Evolutionary conservation across 1,140 invertebrate genomes (phyloP), one percentile per base, ranked within the genome.

Genomic region (Meloidogyne exigua): DNA sequence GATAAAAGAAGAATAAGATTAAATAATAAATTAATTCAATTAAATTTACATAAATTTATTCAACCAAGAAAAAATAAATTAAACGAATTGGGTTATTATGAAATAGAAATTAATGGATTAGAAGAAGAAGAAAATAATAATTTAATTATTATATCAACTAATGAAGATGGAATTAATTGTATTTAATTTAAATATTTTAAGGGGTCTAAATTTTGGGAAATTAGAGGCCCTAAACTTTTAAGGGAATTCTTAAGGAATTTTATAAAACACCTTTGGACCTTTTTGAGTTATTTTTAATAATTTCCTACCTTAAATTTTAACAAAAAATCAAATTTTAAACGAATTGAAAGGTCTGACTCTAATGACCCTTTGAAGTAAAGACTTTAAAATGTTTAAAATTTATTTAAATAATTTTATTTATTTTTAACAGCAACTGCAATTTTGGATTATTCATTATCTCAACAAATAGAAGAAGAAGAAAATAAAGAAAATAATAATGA

Each of bases 21-120:
- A 15, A 7, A 57, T 5, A 13, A 49, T 15, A 49, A 15, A 57
- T n/a, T n/a, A 57, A 57, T 57, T 57, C 49, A 57, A 57, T 7
- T n/a, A 57, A 57, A 57, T 57, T 57, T 57, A 57, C 49, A 57
- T 57, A 57, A 57, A 57, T 57, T 57, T n/a, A 57, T 57, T 57
- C 5, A n/a, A n/a, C 49, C 49, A 57, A 57, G n/a, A n/a, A 57
- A n/a, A n/a, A 57, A 49, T 49, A 57, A n/a, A 9, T 57, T 57
- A n/a, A 12, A 57, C 21, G 49, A 57, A n/a, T 21, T 57, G 7
- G 49, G 18, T 57, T n/a, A n/a, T n/a, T 3, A 49, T 18, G 44
- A 15, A 49, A 57, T 12, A n/a, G 13, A 5, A 57, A 57, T 18
- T n/a, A 57, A 21, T 57, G 49, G 21, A 57, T 57, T n/a, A 7